Conservation (phyloP, 1,140 invertebrate species). For the Ericerus pela region DNA sequence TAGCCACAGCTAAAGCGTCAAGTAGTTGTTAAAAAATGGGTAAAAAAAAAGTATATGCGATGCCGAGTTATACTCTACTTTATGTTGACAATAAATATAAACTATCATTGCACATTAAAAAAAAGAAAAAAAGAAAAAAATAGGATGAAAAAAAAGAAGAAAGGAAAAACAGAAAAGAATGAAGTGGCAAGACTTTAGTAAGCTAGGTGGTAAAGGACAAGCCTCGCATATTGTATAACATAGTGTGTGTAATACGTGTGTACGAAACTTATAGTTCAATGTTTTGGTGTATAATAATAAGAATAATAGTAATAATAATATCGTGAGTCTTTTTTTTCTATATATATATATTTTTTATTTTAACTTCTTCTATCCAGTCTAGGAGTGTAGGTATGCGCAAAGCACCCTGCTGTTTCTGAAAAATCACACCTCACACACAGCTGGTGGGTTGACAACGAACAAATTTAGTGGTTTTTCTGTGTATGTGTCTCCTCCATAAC, state of each 20-base stretch:
- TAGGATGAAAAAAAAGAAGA: too few species aligned
- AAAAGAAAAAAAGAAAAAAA: too few species aligned
- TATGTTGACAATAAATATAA: slow-evolving; percentile 11
- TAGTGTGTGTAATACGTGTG: background rate
- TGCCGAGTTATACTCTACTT: slow-evolving; percentile 10
- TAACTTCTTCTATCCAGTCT: too few species aligned
- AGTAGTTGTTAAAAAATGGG: background rate
- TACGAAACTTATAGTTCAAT: background rate
- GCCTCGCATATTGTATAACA: background rate
- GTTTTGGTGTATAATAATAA: slow-evolving; percentile 5
- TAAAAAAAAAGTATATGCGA: background rate
- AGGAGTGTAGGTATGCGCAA: background rate
- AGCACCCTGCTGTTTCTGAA: slow-evolving; percentile 2
- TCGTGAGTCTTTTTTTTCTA: slow-evolving; percentile 7
- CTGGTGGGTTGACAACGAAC: slow-evolving; percentile 11
- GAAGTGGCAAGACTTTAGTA: background rate
- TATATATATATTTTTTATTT: too few species aligned
- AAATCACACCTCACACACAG: slow-evolving; percentile 11
- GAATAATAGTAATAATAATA: slow-evolving; percentile 6
- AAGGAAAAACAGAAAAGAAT: too few species aligned
- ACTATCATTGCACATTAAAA: slow-evolving; percentile 2
- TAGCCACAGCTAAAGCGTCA: background rate
- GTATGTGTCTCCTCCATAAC: background rate
- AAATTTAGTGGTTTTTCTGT: slow-evolving; percentile 12
- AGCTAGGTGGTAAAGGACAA: background rate